Evolutionary conservation across 2,888 invertebrate species (phyloP).

Genomic region (Unio delphinus): DNA sequence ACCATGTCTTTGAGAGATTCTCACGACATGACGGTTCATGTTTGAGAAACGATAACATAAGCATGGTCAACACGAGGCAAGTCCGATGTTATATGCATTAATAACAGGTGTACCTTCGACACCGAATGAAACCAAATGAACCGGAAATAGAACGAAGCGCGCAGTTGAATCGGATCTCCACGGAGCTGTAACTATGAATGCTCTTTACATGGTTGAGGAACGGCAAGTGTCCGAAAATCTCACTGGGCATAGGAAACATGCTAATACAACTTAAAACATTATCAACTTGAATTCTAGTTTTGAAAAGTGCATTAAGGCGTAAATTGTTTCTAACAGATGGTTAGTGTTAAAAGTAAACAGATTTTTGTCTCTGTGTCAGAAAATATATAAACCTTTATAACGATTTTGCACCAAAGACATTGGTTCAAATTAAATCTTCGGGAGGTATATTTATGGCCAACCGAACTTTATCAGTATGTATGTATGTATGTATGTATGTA

Average conservation of each 20-base stretch:
- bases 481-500: too few species aligned
- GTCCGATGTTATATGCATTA: constrained; percentile 20
- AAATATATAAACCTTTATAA: not conserved
- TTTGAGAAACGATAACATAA: too few species aligned
- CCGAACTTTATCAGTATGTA: not conserved
- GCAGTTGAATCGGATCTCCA: constrained; percentile 21
- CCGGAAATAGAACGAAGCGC: constrained; percentile 21
- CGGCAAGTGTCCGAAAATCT: too few species aligned
- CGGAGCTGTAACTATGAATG: constrained; percentile 11
- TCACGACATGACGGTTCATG: too few species aligned
- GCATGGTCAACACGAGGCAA: too few species aligned
- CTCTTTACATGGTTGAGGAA: constrained; percentile 6
- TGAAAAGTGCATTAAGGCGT: too few species aligned
- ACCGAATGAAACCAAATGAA: constrained; percentile 31
- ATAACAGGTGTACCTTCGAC: constrained; percentile 25
- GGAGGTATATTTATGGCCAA: not conserved
- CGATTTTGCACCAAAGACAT: not conserved
- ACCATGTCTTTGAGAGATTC: too few species aligned
- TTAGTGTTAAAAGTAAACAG: not conserved
- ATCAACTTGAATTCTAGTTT: too few species aligned
- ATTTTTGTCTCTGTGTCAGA: not conserved
- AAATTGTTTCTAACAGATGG: not conserved
- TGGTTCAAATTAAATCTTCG: not conserved
- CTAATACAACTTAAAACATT: too few species aligned
- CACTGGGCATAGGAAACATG: too few species aligned